phyloP scores from a whole-genome alignment of 2,888 invertebrate genomes.

The Lomographa bimaculata region DNA sequence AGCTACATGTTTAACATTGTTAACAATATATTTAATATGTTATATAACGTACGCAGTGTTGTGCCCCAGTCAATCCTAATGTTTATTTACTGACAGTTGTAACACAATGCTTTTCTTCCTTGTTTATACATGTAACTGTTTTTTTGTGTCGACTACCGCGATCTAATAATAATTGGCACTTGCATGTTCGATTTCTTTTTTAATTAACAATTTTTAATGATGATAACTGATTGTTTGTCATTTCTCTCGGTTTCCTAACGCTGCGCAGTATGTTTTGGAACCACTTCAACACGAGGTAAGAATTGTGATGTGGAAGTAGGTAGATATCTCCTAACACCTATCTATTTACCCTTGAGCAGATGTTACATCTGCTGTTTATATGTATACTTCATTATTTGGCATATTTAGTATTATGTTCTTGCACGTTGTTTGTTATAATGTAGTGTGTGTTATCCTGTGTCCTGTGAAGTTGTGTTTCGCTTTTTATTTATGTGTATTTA shows the following conservation, averaged over 20 bases:
- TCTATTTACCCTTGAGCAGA: conserved; percentile 25
- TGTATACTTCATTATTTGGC: conserved; percentile 20
- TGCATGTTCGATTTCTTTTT: conserved; percentile 69
- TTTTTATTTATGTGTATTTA: conserved; percentile 66
- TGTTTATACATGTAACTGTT: conserved; percentile 51
- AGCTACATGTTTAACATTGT: conserved; percentile 19
- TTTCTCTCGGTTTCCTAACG: conserved; percentile 89
- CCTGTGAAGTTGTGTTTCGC: conserved; percentile 86
- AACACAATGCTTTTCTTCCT: conserved; percentile 65
- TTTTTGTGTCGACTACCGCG: conserved; percentile 17
- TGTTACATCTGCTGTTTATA: conserved; percentile 17
- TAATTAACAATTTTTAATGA: conserved; percentile 66
- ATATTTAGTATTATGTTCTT: conserved; percentile 37
- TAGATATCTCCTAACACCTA: too few species aligned
- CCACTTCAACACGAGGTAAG: conserved; percentile 99
- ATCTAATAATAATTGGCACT: conserved; percentile 45
- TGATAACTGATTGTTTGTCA: conserved; percentile 81
- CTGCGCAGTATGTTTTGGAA: conserved; percentile 99
- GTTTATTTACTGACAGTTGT: conserved; percentile 75
- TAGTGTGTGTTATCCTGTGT: conserved; percentile 65
- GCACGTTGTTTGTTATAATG: conserved; percentile 35
- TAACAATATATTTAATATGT: conserved; percentile 39
- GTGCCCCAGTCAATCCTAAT: conserved; percentile 90
- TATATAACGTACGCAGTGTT: conserved; percentile 87
- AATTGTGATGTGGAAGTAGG: conserved; percentile 53